phyloP scores from a whole-genome alignment of 2,797 vertebrate genomes.

The Anabacerthia variegaticeps region DNA sequence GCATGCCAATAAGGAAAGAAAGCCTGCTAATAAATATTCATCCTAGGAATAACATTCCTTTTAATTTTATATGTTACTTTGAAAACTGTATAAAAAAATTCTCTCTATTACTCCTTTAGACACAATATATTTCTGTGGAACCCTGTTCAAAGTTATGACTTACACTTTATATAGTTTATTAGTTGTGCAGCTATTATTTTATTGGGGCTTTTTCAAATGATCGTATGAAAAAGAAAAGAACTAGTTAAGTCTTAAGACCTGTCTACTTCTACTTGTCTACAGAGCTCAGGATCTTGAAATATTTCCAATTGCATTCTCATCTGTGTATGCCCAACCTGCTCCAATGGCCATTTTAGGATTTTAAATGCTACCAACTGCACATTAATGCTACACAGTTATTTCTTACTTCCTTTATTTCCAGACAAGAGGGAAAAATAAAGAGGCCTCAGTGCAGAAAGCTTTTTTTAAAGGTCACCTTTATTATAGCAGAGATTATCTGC shows the following conservation, averaged over 20 bases:
- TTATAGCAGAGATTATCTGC: conserved; percentile 52
- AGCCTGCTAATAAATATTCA: not conserved
- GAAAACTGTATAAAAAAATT: not conserved
- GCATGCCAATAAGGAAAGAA: not conserved
- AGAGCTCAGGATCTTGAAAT: not conserved
- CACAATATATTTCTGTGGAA: not conserved
- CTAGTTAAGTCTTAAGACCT: not conserved
- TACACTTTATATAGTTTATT: not conserved
- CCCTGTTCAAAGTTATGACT: not conserved
- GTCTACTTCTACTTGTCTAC: not conserved
- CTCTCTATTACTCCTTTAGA: not conserved
- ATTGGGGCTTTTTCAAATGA: not conserved
- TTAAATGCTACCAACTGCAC: conserved; percentile 47
- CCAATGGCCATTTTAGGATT: conserved; percentile 16
- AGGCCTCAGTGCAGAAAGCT: conserved; percentile 26
- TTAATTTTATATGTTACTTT: not conserved
- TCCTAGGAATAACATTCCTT: not conserved
- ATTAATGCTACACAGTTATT: conserved; percentile 52
- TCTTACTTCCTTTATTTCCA: conserved; percentile 36
- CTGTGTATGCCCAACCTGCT: not conserved
- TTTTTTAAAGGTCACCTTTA: conserved; percentile 63
- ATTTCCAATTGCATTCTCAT: not conserved
- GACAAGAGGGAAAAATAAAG: conserved; percentile 8
- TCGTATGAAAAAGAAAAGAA: not conserved
- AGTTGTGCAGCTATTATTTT: not conserved